A percentile compares a stretch with the other conserved stretches of the same genome.
These are phyloP conservation scores for Monopterus albus DNA, from an alignment of 2,113 vertebrate species.

Conservation along the genomic window DNA sequence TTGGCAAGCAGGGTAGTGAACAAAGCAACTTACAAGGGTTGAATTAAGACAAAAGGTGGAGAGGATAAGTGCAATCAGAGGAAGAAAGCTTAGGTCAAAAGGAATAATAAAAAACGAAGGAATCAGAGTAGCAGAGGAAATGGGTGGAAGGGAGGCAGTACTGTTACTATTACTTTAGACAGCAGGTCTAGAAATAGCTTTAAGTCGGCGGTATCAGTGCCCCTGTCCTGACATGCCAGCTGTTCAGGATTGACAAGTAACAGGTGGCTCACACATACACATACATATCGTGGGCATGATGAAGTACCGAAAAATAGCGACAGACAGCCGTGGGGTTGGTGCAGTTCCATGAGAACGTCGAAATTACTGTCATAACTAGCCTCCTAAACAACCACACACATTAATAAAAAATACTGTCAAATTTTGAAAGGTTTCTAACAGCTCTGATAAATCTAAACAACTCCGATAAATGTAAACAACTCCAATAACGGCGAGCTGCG, in stretches of 20 bases:
- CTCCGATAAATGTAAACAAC: too few species aligned
- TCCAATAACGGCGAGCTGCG: not conserved
- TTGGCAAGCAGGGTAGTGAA: not conserved
- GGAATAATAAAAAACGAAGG: too few species aligned
- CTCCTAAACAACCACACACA: not conserved
- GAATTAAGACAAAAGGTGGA: not conserved
- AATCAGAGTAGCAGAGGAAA: not conserved
- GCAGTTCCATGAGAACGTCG: not conserved
- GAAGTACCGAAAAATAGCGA: conserved; percentile 63
- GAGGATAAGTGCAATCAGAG: not conserved
- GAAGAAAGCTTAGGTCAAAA: too few species aligned
- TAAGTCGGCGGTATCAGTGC: conserved; percentile 65
- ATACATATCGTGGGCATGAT: conserved; percentile 71
- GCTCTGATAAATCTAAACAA: too few species aligned
- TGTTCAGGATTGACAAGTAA: conserved; percentile 76
- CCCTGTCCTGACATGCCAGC: conserved; percentile 67
- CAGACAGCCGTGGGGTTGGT: conserved; percentile 14
- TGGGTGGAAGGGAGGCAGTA: not conserved
- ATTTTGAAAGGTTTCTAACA: too few species aligned
- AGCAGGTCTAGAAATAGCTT: conserved; percentile 72
- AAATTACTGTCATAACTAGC: not conserved
- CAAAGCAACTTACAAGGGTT: conserved; percentile 17
- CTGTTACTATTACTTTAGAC: conserved; percentile 21
- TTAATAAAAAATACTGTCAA: fast-evolving
- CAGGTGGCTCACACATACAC: conserved; percentile 74